Base-by-base conservation (phyloP, 2,888 invertebrate species). In the Elmis aenea region DNA sequence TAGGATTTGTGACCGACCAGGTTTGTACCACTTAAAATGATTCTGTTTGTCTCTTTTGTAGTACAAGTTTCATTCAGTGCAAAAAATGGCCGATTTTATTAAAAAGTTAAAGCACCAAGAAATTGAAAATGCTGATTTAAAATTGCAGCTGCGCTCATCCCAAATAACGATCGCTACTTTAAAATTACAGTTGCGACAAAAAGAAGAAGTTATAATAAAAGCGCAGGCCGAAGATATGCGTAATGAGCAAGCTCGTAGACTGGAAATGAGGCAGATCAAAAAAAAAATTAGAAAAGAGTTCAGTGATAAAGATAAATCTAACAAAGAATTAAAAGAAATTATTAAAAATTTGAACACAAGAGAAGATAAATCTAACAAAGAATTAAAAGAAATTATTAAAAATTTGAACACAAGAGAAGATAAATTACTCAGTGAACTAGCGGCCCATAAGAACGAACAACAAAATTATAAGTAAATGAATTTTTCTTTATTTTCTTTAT, bases 231-330 rank as follows among this genome's bases (percentile, higher is more conserved):
- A 64, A 33, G 38, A 48, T 2, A 47, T 57, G 13, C 60, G 58
- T 20, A 58, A 55, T 43, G 61, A 61, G 33, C 55, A 58, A 26
- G 39, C 43, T 2, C 50, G 50, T 29, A 51, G 55, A 46, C 47
- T 52, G 31, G 64, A 64, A 47, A 46, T 61, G n/a, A 58, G 58
- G 37, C 50, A 54, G 23, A 42, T 60, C 13, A 68, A 64, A 39
- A 61, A 64, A 10, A 66, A 66, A 42, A 43, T 71, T 3, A 64
- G 68, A 30, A 69, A 70, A 35, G 70, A 69, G 39, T 50, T 65
- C 2, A 64, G 65, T 41, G 58, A 66, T 3, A 61, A 65, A 10
- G 67, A 67, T 43, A 63, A 63, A 41, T 67, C 66, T 52, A 56
- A 67, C 5, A 68, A 54, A 29, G 56, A 57, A 32, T 45, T 60